These are phyloP conservation scores for Sipha maydis DNA, from an alignment of 2,888 invertebrate genomes.

Conservation along the genomic window DNA sequence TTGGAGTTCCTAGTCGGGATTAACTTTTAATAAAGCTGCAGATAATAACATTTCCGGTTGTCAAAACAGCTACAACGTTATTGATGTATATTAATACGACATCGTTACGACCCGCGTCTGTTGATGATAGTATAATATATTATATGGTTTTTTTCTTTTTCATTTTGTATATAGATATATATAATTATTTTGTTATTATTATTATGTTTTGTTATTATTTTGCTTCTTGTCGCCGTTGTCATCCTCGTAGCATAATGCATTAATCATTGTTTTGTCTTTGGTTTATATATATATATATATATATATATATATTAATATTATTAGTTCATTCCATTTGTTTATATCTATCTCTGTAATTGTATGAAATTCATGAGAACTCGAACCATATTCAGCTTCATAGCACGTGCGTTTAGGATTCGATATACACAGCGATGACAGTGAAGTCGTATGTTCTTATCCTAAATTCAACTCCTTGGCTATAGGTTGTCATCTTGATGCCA, in stretches of 20 bases:
- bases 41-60: conserved; percentile 40
- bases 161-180: background rate
- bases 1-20: conserved; percentile 10
- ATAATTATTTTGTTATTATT: background rate
- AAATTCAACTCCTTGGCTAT: no score
- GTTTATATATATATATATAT: background rate
- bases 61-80: conserved; percentile 27
- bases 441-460: no score
- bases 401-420: background rate
- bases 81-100: conserved; percentile 15
- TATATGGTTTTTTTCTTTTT: background rate
- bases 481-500: background rate
- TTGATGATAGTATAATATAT: conserved; percentile 2
- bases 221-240: background rate
- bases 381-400: background rate
- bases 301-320: background rate
- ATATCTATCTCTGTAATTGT: background rate
- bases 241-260: background rate
- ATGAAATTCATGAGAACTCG: background rate
- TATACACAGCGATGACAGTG: background rate
- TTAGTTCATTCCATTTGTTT: background rate
- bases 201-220: background rate
- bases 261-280: conserved; percentile 16
- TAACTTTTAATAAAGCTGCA: conserved; percentile 47
- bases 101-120: conserved; percentile 17